A percentile compares a stretch with the other conserved stretches of the same genome.
phyloP scores from a whole-genome alignment of 2,113 vertebrate species.

The Eurypyga helias region DNA sequence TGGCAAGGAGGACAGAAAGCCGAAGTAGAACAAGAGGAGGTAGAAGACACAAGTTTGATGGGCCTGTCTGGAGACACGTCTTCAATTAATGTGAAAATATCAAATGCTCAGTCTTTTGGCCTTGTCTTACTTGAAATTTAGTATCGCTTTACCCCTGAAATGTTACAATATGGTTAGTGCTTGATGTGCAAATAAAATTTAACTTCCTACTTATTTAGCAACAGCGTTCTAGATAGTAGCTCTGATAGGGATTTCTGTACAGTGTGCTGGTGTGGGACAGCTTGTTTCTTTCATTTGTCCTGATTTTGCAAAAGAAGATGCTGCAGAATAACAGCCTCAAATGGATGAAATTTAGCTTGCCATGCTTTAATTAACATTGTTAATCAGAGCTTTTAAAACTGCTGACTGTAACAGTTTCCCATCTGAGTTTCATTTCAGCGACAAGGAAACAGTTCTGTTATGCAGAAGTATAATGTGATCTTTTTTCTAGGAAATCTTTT shows the following conservation, averaged over 20 bases:
- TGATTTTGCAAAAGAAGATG: neutral
- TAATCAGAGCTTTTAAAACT: neutral
- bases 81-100: neutral
- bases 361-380: neutral
- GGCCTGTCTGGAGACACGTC: neutral
- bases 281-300: neutral
- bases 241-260: neutral
- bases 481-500: neutral
- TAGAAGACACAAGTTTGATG: neutral
- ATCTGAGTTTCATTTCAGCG: neutral
- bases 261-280: neutral
- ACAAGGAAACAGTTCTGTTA: neutral
- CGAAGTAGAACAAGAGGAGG: neutral
- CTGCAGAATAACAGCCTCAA: neutral
- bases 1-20: neutral
- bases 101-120: neutral
- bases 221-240: neutral
- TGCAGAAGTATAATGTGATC: neutral
- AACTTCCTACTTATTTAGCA: neutral
- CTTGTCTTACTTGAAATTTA: neutral
- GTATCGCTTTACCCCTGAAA: neutral
- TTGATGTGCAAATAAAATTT: neutral
- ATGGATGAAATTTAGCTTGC: neutral
- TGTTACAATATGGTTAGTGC: neutral
- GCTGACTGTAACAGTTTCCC: neutral